Percentiles rank a stretch among this genome's conserved stretches.
Evolutionary conservation across 2,797 vertebrate genomes (phyloP).

Genomic region (Scolopax bukidnonensis): DNA sequence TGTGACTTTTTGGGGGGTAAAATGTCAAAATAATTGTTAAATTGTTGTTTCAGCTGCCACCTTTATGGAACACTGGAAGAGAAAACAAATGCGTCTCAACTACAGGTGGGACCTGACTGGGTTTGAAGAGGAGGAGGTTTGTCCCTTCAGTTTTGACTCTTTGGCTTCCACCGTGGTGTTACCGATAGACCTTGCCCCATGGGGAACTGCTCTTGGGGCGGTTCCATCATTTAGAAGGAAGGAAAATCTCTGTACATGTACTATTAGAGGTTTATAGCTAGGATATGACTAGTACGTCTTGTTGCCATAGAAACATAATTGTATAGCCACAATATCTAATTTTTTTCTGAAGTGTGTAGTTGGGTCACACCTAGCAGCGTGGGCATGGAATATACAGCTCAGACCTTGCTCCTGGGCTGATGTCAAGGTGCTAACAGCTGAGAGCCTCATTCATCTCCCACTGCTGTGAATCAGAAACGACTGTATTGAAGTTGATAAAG

Average conservation of each 20-base stretch:
- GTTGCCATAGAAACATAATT: constrained; percentile 10
- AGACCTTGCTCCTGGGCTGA: constrained; percentile 5
- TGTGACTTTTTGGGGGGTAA: not conserved
- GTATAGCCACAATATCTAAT: not conserved
- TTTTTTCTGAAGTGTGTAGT: not conserved
- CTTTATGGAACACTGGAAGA: constrained; percentile 99
- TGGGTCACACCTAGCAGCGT: constrained; percentile 12
- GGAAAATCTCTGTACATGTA: not conserved
- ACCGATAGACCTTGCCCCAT: not conserved
- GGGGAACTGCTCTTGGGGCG: not conserved
- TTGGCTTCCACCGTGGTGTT: not conserved
- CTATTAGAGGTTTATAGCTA: not conserved
- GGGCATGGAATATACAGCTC: constrained; percentile 40
- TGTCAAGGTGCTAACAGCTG: constrained; percentile 17
- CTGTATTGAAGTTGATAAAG: constrained; percentile 7
- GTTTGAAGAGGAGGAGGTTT: constrained; percentile 97
- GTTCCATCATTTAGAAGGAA: not conserved
- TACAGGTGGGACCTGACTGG: constrained; percentile 98
- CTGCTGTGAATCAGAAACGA: constrained; percentile 29
- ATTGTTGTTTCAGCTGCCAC: constrained; percentile 88
- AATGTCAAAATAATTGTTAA: not conserved
- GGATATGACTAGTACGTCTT: not conserved
- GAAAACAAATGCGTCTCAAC: constrained; percentile 96
- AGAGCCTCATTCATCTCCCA: not conserved
- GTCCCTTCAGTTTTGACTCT: constrained; percentile 30